phyloP scores from a whole-genome alignment of 2,888 invertebrate genomes.

The Embidobia sp. region DNA sequence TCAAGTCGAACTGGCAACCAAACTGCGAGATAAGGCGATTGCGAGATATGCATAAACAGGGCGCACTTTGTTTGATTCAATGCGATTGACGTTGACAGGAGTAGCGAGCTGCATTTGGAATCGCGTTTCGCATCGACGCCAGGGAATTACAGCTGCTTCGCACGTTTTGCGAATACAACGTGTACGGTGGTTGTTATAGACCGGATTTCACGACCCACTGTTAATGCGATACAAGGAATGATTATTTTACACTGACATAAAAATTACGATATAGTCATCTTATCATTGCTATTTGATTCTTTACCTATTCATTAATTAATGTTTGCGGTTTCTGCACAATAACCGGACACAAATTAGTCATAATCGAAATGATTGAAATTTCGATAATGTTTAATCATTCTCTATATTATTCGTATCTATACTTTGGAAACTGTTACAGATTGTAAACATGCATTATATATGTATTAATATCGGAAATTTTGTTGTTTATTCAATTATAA shows the following conservation, averaged over 20 bases:
- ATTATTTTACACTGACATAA: constrained; percentile 1
- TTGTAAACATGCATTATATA: no score
- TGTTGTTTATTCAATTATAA: no score
- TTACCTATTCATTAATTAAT: no score
- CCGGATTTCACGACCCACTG: constrained; percentile 35
- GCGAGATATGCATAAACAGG: constrained; percentile 37
- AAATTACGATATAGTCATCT: constrained; percentile 11
- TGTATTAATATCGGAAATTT: no score
- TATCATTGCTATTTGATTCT: neutral
- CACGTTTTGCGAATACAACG: constrained; percentile 22
- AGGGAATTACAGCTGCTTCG: constrained; percentile 28
- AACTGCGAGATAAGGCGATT: constrained; percentile 45
- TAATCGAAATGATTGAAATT: no score
- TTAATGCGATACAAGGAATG: constrained; percentile 24
- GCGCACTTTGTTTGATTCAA: constrained; percentile 26
- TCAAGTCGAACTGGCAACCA: constrained; percentile 8
- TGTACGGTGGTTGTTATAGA: constrained; percentile 19
- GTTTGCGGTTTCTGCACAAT: no score
- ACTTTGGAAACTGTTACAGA: no score
- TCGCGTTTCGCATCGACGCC: constrained; percentile 13
- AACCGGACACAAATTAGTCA: no score
- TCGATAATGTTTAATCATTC: no score
- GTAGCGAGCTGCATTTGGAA: constrained; percentile 11
- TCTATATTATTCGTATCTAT: no score
- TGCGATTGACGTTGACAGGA: constrained; percentile 54